A percentile compares a stretch with the other conserved stretches of the same genome.
Conservation (phyloP, 2,888 invertebrate genomes). For the Brachycybe producta region DNA sequence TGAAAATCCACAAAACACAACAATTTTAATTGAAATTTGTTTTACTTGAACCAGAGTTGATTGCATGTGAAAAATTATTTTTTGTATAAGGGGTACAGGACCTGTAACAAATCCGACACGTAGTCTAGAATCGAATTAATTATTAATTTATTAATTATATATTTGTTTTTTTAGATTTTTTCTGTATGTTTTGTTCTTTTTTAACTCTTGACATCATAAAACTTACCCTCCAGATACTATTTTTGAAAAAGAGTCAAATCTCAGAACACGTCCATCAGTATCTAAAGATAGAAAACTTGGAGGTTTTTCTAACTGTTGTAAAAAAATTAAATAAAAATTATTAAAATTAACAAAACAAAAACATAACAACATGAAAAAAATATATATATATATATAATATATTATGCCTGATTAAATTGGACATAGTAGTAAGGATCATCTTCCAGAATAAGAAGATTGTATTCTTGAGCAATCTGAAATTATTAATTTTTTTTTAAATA, state of each 20-base stretch:
- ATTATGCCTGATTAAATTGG: conserved; percentile 53
- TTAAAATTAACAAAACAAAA: too few species aligned
- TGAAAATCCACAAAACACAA: not conserved
- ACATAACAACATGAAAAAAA: too few species aligned
- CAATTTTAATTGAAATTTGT: not conserved
- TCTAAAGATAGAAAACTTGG: conserved; percentile 27
- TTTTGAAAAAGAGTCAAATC: conserved; percentile 35
- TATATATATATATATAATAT: too few species aligned
- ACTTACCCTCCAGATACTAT: conserved; percentile 31
- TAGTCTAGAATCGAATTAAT: conserved; percentile 50
- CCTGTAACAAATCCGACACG: conserved; percentile 61
- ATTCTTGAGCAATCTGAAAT: conserved; percentile 49
- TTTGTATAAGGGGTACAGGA: conserved; percentile 47
- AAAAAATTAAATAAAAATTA: too few species aligned
- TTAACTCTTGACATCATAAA: too few species aligned
- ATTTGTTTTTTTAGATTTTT: too few species aligned
- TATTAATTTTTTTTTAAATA: too few species aligned
- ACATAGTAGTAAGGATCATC: conserved; percentile 73
- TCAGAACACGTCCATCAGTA: conserved; percentile 31
- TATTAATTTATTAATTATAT: too few species aligned
- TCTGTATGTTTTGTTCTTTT: too few species aligned
- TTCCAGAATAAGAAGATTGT: conserved; percentile 62
- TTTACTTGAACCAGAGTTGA: conserved; percentile 54
- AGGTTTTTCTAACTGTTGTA: too few species aligned
- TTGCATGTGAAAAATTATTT: conserved; percentile 56